Percentiles rank a stretch among this genome's conserved stretches.
phyloP scores from a whole-genome alignment of 1,140 invertebrate genomes.

The Thereuonema tuberculata region DNA sequence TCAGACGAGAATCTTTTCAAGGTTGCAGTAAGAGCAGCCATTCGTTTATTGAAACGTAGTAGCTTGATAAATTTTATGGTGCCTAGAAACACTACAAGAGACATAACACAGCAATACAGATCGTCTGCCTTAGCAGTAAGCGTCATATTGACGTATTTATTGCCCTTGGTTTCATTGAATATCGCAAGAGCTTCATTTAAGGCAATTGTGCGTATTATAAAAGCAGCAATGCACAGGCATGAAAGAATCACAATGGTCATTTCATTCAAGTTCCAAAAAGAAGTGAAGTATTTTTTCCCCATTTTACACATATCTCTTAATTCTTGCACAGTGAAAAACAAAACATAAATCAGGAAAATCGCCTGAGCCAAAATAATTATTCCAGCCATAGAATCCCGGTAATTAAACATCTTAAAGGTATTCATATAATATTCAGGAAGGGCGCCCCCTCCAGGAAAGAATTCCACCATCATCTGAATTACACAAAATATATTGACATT shows the following conservation, averaged over 20 bases:
- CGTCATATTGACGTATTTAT: slow-evolving; percentile 39
- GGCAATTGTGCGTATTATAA: slow-evolving; percentile 30
- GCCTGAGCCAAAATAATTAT: slow-evolving; percentile 31
- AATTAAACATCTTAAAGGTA: slow-evolving; percentile 28
- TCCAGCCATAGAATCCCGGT: slow-evolving; percentile 24
- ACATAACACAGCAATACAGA: slow-evolving; percentile 35
- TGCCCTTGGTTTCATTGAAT: slow-evolving; percentile 36
- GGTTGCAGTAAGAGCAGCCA: slow-evolving; percentile 30
- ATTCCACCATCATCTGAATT: slow-evolving; percentile 36
- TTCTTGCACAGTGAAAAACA: slow-evolving; percentile 37
- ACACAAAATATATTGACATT: slow-evolving; percentile 40
- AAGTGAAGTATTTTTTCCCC: slow-evolving; percentile 22
- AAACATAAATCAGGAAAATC: slow-evolving; percentile 31
- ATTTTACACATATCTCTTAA: slow-evolving; percentile 23
- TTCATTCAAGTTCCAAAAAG: slow-evolving; percentile 37
- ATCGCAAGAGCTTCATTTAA: slow-evolving; percentile 27
- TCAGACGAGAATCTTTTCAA: slow-evolving; percentile 29
- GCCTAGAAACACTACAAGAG: slow-evolving; percentile 36
- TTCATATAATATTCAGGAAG: slow-evolving; percentile 38
- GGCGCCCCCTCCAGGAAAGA: slow-evolving; percentile 37
- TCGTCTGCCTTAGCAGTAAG: slow-evolving; percentile 36
- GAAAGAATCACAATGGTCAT: slow-evolving; percentile 32
- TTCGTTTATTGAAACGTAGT: slow-evolving; percentile 39
- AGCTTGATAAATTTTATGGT: slow-evolving; percentile 40
- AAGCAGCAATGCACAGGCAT: slow-evolving; percentile 29